Base-by-base conservation (phyloP, 2,888 invertebrate genomes). In the Erebia epiphron region DNA sequence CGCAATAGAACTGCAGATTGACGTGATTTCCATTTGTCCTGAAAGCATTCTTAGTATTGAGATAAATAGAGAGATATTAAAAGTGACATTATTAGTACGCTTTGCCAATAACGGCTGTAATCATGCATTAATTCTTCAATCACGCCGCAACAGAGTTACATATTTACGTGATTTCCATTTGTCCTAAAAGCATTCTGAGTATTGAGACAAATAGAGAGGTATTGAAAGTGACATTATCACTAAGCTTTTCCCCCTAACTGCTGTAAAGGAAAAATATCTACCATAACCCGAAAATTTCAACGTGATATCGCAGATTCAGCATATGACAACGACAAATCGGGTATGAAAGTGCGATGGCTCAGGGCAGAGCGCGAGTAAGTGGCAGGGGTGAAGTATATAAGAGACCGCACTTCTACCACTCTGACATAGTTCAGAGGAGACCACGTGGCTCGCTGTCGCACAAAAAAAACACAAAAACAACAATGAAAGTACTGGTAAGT, bases 341-440 rank as follows among this genome's bases (percentile, higher is more conserved):
- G 87, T 83, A 92, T 88, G 92, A 92, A 92, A 92, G 92, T 91
- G 85, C 86, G 90, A 87, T 89, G 90, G 84, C 84, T 82, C 83
- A 82, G 83, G 83, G 84, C 84, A 83, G 80, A 79, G 83, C 83
- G 84, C 79, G 82, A 78, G 82, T 80, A 80, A 83, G 90, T 92
- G 93, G 93, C 93, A 92, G 93, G 93, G 93, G 93, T 92, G 92
- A 79, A 84, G 91, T 93, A 93, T 93, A 93, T 90, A 93, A 92
- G 91, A 85, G 83, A 86, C 86, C 90, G 91, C 80, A 79, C 84
- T 83, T 85, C 88, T 88, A 91, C 91, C 90, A 90, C 90, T 87
- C 88, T 87, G 88, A 89, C 92, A 92, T 89, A 93, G 92, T 92
- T 91, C 87, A 87, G 87, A 84, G 84, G 84, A 82, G 83, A 81